These are phyloP conservation scores for Platichthys flesus DNA, from an alignment of 2,113 vertebrate genomes.

Conservation along the genomic window DNA sequence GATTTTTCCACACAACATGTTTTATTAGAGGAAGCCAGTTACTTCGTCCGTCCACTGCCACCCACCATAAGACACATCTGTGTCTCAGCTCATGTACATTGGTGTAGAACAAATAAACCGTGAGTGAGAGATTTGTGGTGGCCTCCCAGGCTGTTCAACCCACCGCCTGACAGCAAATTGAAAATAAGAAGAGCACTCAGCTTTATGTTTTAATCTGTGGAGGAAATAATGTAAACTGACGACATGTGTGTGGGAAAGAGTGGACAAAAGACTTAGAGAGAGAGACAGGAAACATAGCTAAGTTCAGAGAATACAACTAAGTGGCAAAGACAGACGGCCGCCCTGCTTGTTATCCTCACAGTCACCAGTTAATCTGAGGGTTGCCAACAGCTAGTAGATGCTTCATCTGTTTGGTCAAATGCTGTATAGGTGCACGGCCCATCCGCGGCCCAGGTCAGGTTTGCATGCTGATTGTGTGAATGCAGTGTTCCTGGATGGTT, in stretches of 20 bases:
- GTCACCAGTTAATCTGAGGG: too few relatives aligned
- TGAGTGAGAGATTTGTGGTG: conserved; percentile 70
- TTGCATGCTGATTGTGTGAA: too few relatives aligned
- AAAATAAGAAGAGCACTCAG: conserved; percentile 22
- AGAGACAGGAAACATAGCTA: neutral
- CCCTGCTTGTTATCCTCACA: too few relatives aligned
- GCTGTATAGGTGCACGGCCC: too few relatives aligned
- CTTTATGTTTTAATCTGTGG: conserved; percentile 3
- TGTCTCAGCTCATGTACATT: conserved; percentile 64
- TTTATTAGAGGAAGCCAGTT: conserved; percentile 44
- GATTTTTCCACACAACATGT: conserved; percentile 39
- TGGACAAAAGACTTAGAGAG: neutral
- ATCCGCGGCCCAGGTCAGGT: too few relatives aligned
- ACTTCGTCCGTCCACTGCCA: conserved; percentile 41
- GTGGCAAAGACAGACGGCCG: neutral
- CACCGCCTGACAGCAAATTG: conserved; percentile 21
- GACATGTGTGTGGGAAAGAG: neutral
- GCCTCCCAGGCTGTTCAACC: conserved; percentile 67
- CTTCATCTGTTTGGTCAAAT: too few relatives aligned
- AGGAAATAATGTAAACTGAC: conserved; percentile 23
- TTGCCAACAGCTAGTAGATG: too few relatives aligned
- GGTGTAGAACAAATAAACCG: conserved; percentile 69
- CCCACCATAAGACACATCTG: conserved; percentile 57
- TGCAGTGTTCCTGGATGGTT: too few relatives aligned
- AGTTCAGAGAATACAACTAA: neutral